Base-by-base conservation (phyloP, 2,888 invertebrate species). In the Aplocera efformata region DNA sequence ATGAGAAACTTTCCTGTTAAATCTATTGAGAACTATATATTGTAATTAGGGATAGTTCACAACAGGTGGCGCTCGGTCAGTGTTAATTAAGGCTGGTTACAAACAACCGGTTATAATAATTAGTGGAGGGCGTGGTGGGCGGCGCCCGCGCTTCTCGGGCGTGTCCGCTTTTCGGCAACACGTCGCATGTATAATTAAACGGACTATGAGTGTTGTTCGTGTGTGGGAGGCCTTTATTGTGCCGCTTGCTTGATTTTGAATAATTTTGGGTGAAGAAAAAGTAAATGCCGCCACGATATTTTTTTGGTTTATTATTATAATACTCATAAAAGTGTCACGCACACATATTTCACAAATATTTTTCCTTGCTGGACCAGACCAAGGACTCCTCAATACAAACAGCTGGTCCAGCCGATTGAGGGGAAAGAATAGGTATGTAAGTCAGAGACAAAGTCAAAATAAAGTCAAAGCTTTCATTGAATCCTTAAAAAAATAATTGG, bases 51-150 rank as follows among this genome's bases (percentile, higher is more conserved):
- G 57, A 66, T 63, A 64, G 63, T 65, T 58, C 48, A 60, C 73
- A 79, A 81, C 82, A 83, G 84, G 81, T 82, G 83, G 78, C 75
- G 76, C 67, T 56, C 64, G 64, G 61, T 70, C 70, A 74, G 70
- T 43, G 72, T 73, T 85, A 84, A 84, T 84, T 82, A 80, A 73
- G 62, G 67, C 63, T 64, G 67, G 67, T 72, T 67, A 73, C 73
- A 72, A 77, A 74, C 69, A 82, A 86, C 86, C 81, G 83, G 85
- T 85, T 82, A 76, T 81, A 79, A 83, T 82, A 85, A 85, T 85
- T 85, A 84, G 83, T 71, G 69, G 70, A 80, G 79, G 83, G 81
- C 81, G 83, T 63, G 53, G 69, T 79, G 74, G 86, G 85, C 82
- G 84, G 64, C 61, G 67, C 70, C 41, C 53, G 53, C 65, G 69